phyloP scores from a whole-genome alignment of 2,113 vertebrate species.

The Nanorana parkeri region DNA sequence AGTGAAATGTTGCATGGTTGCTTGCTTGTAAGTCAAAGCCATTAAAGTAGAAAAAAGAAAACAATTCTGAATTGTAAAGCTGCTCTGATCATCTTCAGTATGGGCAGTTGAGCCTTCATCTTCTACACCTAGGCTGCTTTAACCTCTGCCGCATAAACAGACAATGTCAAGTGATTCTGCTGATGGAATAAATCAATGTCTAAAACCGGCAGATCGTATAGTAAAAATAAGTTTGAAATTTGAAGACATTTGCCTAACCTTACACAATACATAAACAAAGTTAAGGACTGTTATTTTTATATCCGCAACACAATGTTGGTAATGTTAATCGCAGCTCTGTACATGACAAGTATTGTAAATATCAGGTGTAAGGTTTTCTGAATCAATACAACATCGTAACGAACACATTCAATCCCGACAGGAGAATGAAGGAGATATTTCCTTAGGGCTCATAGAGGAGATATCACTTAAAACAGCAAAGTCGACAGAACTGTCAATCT shows the following conservation, averaged over 20 bases:
- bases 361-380: constrained; percentile 35
- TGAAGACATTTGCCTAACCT: neutral
- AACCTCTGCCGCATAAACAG: neutral
- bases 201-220: neutral
- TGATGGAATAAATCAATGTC: neutral
- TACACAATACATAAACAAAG: neutral
- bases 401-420: constrained; percentile 18
- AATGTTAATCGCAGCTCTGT: constrained; percentile 41
- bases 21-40: constrained; percentile 30
- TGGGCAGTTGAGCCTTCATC: neutral
- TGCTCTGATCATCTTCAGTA: constrained; percentile 5
- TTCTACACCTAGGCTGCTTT: neutral
- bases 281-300: constrained; percentile 14
- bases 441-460: constrained; percentile 2
- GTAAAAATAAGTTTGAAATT: neutral
- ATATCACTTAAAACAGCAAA: constrained; percentile 16
- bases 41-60: constrained; percentile 45
- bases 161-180: neutral
- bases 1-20: constrained; percentile 35
- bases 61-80: constrained; percentile 22
- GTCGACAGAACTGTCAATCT: constrained; percentile 41
- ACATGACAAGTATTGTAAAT: constrained; percentile 51
- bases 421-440: constrained; percentile 18
- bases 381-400: constrained; percentile 31
- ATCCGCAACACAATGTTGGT: constrained; percentile 11